Evolutionary conservation across 2,113 vertebrate species (phyloP), one percentile per base, ranked within the genome.

Genomic region (Accipiter virgatus): DNA sequence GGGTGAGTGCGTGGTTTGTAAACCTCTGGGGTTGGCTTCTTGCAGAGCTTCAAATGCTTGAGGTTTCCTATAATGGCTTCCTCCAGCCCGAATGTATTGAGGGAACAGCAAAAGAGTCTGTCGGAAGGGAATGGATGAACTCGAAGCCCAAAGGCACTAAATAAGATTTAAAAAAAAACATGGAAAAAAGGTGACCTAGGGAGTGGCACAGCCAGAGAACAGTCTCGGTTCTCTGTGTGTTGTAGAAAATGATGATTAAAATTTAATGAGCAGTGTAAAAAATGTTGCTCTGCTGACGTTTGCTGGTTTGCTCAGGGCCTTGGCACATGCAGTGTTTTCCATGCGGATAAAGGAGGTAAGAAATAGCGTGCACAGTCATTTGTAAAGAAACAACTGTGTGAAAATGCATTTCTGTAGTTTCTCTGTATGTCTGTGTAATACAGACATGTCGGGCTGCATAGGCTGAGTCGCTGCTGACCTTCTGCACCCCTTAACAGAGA

Each of bases 361-460:
- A 25, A 53, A 10, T 16, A 52, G 7, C 47, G 66, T 18, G 42
- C 23, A 18, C 26, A 5, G 59, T 4, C n/a, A 53, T 67, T 66
- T 65, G 59, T 66, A 52, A 36, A 67, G 56, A 16, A 82, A 7
- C 16, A 19, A 3, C n/a, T 8, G 13, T 8, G 34, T 48, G n/a
- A 11, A 45, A 62, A 42, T 29, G 19, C 50, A 3, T n/a, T 74
- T 73, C 52, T 5, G 2, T 40, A 17, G 26, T 43, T 90, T 22
- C 65, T 55, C 10, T 2, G 0, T 32, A 8, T 5, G 34, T 55
- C 25, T 53, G 7, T 19, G 19, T 26, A 26, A 13, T 26, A 21
- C 14, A 36, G 48, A 26, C 38, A 7, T 55, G 36, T 61, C 27
- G 0, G 3, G 1, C 43, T n/a, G 50, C 42, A 2, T 4, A 6